Conservation (phyloP, 2,888 invertebrate genomes). For the Apotomis betuletana region DNA sequence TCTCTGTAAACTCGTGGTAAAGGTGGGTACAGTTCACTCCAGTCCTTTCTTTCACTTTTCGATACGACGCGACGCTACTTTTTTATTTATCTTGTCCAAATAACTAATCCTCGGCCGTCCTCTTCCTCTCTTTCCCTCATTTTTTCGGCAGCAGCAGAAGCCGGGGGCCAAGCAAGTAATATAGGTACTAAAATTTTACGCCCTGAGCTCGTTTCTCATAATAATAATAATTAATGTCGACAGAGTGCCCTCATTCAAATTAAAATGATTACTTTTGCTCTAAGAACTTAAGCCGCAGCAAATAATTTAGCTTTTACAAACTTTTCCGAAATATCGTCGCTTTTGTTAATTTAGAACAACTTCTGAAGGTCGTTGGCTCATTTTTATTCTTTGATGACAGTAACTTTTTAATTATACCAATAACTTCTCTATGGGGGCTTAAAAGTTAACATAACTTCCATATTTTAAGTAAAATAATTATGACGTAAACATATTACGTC, state of each 20-base stretch:
- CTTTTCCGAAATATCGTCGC: conserved; percentile 48
- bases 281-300: conserved; percentile 50
- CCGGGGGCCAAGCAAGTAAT: conserved; percentile 1
- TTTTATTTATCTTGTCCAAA: no score
- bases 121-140: no score
- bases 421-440: conserved; percentile 5
- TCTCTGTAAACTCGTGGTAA: no score
- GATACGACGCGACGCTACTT: no score
- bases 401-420: conserved; percentile 39
- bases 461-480: conserved; percentile 4
- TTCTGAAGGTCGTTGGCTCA: conserved; percentile 37
- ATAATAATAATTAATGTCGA: conserved; percentile 49
- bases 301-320: conserved; percentile 50
- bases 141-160: neutral
- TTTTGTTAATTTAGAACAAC: conserved; percentile 51
- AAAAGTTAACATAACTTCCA: conserved; percentile 8
- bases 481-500: neutral
- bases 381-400: conserved; percentile 41
- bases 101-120: no score
- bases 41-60: no score
- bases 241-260: conserved; percentile 50
- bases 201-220: conserved; percentile 45
- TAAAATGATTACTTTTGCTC: conserved; percentile 53
- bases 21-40: no score
- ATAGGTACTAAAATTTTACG: conserved; percentile 41